phyloP scores from a whole-genome alignment of 2,888 invertebrate species.

The Eupithecia vulgata region DNA sequence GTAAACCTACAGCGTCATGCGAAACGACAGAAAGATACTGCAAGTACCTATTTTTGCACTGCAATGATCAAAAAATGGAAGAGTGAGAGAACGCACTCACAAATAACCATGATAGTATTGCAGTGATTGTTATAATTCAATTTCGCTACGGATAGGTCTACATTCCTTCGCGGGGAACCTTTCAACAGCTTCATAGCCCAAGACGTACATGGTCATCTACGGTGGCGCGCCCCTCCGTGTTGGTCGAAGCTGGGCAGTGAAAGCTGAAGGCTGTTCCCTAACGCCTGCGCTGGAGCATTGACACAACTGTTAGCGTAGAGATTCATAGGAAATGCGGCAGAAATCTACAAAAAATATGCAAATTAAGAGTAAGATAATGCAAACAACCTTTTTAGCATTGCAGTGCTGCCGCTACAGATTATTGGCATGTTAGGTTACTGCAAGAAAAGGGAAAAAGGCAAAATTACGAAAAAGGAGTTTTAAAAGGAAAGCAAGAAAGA shows the following conservation, averaged over 20 bases:
- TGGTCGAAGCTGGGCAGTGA: background rate
- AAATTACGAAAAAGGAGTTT: background rate
- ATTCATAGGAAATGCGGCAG: background rate
- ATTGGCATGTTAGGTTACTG: background rate
- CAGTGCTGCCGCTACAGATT: background rate
- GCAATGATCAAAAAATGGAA: background rate
- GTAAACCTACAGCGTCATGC: conserved; percentile 18
- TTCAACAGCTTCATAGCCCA: too few relatives aligned
- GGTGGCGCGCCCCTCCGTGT: too few relatives aligned
- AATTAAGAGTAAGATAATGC: background rate
- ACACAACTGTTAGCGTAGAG: background rate
- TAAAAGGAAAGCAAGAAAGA: background rate
- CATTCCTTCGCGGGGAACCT: background rate
- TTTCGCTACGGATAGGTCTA: background rate
- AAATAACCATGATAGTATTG: background rate
- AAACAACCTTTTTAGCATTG: background rate
- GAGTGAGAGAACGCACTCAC: background rate
- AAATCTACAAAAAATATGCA: background rate
- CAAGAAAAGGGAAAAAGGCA: background rate
- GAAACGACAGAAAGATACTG: background rate
- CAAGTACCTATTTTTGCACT: background rate
- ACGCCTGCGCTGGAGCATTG: background rate
- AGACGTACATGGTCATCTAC: too few relatives aligned
- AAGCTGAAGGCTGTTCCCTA: background rate
- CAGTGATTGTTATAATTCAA: background rate